A percentile compares a stretch with the other conserved stretches of the same genome.
Evolutionary conservation across 2,797 vertebrate genomes (phyloP).

Genomic region (Fistularia commersonii): DNA sequence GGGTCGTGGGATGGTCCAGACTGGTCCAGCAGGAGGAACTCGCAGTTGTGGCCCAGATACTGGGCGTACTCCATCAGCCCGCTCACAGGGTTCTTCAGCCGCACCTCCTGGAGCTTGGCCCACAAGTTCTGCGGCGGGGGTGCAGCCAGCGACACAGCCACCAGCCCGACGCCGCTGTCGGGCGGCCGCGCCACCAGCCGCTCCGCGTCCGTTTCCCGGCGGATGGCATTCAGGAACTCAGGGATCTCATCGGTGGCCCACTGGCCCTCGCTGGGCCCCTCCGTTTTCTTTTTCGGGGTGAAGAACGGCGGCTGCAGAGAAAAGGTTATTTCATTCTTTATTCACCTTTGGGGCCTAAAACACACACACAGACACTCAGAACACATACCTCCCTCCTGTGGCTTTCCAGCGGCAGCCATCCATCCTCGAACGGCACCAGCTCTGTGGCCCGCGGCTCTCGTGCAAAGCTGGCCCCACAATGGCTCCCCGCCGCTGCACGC

Average conservation of each 20-base stretch:
- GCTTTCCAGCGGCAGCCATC: conserved; percentile 36
- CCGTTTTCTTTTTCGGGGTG: conserved; percentile 25
- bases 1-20: conserved; percentile 93
- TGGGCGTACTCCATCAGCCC: conserved; percentile 91
- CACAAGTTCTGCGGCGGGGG: conserved; percentile 75
- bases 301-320: conserved; percentile 4
- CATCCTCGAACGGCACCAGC: conserved; percentile 14
- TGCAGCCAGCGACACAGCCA: conserved; percentile 78
- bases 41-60: conserved; percentile 85
- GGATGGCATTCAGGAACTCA: conserved; percentile 83
- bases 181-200: conserved; percentile 35
- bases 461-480: neutral
- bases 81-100: conserved; percentile 90
- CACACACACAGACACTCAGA: no score
- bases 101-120: conserved; percentile 85
- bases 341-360: no score
- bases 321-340: no score
- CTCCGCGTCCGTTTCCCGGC: conserved; percentile 60
- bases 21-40: conserved; percentile 89
- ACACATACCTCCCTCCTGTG: conserved; percentile 34
- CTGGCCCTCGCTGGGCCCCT: conserved; percentile 44
- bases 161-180: conserved; percentile 50
- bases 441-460: conserved; percentile 25
- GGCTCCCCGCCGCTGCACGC: conserved; percentile 59
- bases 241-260: conserved; percentile 93